phyloP scores from a whole-genome alignment of 2,113 vertebrate genomes.

The Cisticola juncidis region DNA sequence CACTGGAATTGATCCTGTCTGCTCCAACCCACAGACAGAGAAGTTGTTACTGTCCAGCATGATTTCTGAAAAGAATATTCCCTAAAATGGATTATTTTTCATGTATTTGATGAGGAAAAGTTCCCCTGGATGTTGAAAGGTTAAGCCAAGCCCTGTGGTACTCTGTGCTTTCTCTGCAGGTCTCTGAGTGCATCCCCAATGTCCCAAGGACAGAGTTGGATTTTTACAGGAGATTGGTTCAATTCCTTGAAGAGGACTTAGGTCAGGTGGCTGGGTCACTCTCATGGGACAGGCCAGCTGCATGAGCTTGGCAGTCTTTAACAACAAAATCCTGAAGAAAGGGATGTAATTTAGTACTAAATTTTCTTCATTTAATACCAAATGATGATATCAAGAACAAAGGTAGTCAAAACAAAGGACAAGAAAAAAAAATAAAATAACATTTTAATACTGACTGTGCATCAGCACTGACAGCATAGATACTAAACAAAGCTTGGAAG shows the following conservation, averaged over 20 bases:
- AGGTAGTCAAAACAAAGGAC: neutral
- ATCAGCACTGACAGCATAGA: neutral
- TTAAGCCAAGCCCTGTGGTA: neutral
- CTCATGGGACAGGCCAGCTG: neutral
- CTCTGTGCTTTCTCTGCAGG: neutral
- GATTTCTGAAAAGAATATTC: neutral
- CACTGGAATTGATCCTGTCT: neutral
- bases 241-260: neutral
- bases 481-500: neutral
- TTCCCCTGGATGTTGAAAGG: neutral
- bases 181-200: neutral
- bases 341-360: neutral
- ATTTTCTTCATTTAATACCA: neutral
- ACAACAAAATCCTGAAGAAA: neutral
- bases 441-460: neutral
- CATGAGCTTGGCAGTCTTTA: neutral
- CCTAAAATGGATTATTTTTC: neutral
- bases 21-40: neutral
- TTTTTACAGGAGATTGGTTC: neutral
- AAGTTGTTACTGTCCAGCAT: neutral
- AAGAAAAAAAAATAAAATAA: neutral
- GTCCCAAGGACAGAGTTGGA: neutral
- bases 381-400: neutral
- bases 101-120: neutral
- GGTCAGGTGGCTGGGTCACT: neutral